These are phyloP conservation scores for Neotoxoptera formosana DNA, from an alignment of 1,140 invertebrate species.

Conservation along the genomic window DNA sequence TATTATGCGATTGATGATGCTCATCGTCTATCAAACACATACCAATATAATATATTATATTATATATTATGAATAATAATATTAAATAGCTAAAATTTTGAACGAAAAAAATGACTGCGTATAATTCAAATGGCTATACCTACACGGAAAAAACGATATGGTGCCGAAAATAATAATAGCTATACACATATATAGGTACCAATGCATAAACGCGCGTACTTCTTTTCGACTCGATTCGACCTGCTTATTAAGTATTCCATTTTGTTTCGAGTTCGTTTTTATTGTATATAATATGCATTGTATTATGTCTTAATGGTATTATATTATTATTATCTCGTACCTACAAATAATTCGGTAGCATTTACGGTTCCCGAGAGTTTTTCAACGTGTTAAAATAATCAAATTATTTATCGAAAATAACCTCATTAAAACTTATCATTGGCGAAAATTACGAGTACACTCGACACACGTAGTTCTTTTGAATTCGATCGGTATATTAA, in stretches of 20 bases:
- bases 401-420: conserved; percentile 5
- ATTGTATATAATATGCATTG: background rate
- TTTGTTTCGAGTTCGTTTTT: background rate
- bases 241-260: background rate
- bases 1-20: background rate
- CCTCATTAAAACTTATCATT: conserved; percentile 20
- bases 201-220: background rate
- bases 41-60: too few relatives aligned
- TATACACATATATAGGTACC: too few relatives aligned
- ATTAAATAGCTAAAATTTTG: too few relatives aligned
- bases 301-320: background rate
- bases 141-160: too few relatives aligned
- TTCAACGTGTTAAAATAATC: background rate
- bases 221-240: background rate
- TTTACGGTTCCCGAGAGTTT: background rate
- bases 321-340: background rate
- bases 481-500: background rate
- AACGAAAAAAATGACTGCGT: too few relatives aligned
- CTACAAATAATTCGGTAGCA: background rate
- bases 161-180: too few relatives aligned
- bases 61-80: too few relatives aligned
- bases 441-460: background rate
- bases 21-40: background rate
- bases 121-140: too few relatives aligned
- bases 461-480: background rate